phyloP scores from a whole-genome alignment of 2,797 vertebrate species.

The Eulemur albifrons region DNA sequence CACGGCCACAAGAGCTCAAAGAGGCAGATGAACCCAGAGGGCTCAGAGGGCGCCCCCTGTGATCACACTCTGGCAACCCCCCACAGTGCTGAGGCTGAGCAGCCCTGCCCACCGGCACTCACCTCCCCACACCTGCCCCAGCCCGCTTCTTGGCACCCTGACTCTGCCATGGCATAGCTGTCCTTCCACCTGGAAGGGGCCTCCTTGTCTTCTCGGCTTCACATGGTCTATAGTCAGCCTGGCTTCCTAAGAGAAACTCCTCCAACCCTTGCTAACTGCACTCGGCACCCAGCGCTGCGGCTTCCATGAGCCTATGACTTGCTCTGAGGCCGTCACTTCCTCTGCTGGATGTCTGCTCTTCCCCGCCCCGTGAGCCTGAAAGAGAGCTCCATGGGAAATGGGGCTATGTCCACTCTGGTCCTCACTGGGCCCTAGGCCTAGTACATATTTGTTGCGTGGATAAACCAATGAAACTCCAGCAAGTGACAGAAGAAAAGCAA shows the following conservation, averaged over 20 bases:
- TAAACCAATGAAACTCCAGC: neutral
- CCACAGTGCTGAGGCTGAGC: neutral
- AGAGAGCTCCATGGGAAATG: neutral
- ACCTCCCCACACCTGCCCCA: neutral
- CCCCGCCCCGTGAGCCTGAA: neutral
- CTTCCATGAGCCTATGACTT: neutral
- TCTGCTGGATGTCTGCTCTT: neutral
- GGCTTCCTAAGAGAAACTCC: neutral
- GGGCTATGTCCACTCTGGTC: neutral
- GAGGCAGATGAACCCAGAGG: neutral
- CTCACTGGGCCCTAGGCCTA: neutral
- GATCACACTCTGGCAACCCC: neutral
- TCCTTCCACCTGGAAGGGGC: neutral
- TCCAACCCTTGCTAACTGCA: neutral
- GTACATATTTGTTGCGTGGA: neutral
- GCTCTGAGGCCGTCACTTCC: neutral
- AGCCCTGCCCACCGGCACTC: neutral
- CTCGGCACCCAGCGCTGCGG: rapidly evolving
- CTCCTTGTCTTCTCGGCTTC: neutral
- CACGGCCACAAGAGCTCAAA: neutral
- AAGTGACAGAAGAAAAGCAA: neutral
- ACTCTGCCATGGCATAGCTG: neutral
- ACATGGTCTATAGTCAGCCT: neutral
- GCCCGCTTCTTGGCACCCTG: neutral
- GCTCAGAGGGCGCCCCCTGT: rapidly evolving